Evolutionary conservation across 2,113 vertebrate genomes (phyloP).

Genomic region (Carassius auratus): DNA sequence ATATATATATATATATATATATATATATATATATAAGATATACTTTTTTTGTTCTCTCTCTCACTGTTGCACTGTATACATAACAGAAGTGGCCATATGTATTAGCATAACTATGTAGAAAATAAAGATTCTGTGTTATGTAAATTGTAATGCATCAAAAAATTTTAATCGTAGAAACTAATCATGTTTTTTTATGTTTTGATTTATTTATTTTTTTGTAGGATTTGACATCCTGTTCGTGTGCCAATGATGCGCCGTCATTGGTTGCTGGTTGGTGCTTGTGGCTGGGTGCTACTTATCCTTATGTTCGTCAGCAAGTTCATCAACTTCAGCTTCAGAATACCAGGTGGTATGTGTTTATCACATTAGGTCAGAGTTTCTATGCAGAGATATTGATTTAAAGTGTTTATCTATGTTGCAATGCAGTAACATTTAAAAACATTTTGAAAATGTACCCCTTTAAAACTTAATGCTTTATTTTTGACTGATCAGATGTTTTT

Average conservation of each 20-base stretch:
- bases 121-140: not conserved
- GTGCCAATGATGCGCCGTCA: constrained; percentile 90
- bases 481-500: too few species aligned
- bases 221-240: constrained; percentile 34
- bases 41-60: too few species aligned
- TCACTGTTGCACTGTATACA: too few species aligned
- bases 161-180: not conserved
- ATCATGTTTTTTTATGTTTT: not conserved
- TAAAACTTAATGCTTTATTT: too few species aligned
- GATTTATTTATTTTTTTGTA: constrained; percentile 5
- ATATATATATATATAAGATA: too few species aligned
- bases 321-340: constrained; percentile 86
- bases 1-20: too few species aligned
- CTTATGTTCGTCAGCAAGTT: constrained; percentile 95
- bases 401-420: not conserved
- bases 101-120: not conserved
- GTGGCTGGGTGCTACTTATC: constrained; percentile 97
- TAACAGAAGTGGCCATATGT: not conserved
- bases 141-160: not conserved
- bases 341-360: constrained; percentile 81
- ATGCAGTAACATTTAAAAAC: too few species aligned
- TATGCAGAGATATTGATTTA: not conserved
- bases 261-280: constrained; percentile 93
- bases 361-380: not conserved
- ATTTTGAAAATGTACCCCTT: too few species aligned